Evolutionary conservation across 2,888 invertebrate genomes (phyloP), one percentile per base, ranked within the genome.

Genomic region (Cyrtodaria siliqua): DNA sequence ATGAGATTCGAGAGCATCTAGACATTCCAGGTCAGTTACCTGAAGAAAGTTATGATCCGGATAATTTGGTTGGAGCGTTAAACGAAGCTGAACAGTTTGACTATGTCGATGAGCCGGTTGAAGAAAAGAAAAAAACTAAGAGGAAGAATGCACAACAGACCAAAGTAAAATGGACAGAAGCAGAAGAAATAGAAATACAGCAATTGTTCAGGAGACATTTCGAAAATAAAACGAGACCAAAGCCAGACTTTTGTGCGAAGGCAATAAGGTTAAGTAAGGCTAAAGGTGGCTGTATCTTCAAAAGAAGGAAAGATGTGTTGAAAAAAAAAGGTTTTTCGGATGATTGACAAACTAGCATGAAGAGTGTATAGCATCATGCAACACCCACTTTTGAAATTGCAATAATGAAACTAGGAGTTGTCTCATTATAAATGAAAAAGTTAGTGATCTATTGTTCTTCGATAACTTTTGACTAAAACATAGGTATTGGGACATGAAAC

Each of bases 271-370:
- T 18, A 23, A 59, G 57, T 24, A 59, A 24, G 42, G 38, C 6
- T 4, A 42, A 59, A 20, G 26, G 26, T 59, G 57, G 57, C 20
- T 42, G 1, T 3, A 59, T 59, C 3, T 14, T 3, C 40, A 59
- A 59, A 23, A 44, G 57, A 24, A 44, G 24, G 26, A 59, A 59
- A 38, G 57, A 57, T 42, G 42, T 42, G 23, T 59, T 24, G 24
- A 38, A 59, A n/a, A n/a, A n/a, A 59, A 44, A 59, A 42, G 42
- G 20, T 16, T 24, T 42, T 59, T 42, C 38, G 23, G 9, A 59
- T 59, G 57, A 59, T 42, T 24, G 57, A 59, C 57, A 57, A 57
- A 57, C 23, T 57, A 57, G 40, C 23, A 33, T 29, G 18, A 56
- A 38, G 38, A 33, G 18, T 56, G n/a, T 50, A 33, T 33, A 33